A percentile compares a stretch with the other conserved stretches of the same genome.
Evolutionary conservation across 2,113 vertebrate species (phyloP).

Genomic region (Mustela lutreola): DNA sequence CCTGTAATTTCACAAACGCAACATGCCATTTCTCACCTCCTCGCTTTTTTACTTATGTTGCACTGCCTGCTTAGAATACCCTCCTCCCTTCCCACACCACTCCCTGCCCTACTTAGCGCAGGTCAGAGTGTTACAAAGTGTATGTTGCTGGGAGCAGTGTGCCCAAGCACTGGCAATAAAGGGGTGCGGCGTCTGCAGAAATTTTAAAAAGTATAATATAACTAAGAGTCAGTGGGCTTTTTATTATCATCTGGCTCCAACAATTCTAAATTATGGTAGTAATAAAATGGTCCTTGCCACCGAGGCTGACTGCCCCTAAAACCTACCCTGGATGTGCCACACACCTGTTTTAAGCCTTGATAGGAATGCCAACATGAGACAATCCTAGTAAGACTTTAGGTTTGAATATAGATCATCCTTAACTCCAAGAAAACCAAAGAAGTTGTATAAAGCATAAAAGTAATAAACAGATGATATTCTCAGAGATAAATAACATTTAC

Average conservation of each 20-base stretch:
- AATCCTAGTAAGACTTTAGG: neutral
- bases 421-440: constrained; percentile 4
- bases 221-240: neutral
- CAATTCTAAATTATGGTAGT: neutral
- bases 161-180: neutral
- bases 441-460: constrained; percentile 16
- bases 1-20: neutral
- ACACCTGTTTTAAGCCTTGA: neutral
- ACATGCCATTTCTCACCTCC: neutral
- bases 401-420: neutral
- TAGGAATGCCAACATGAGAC: neutral
- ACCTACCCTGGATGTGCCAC: neutral
- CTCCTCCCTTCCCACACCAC: neutral
- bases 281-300: neutral
- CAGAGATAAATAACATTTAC: neutral
- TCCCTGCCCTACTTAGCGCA: neutral
- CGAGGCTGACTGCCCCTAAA: neutral
- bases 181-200: neutral
- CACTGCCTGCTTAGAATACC: neutral
- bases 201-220: neutral
- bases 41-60: neutral
- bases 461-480: neutral
- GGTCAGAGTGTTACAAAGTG: neutral
- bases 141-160: neutral
- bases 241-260: neutral